Conservation (phyloP, 92 coral and sea anemone genomes). For the Pocillopora grandis region DNA sequence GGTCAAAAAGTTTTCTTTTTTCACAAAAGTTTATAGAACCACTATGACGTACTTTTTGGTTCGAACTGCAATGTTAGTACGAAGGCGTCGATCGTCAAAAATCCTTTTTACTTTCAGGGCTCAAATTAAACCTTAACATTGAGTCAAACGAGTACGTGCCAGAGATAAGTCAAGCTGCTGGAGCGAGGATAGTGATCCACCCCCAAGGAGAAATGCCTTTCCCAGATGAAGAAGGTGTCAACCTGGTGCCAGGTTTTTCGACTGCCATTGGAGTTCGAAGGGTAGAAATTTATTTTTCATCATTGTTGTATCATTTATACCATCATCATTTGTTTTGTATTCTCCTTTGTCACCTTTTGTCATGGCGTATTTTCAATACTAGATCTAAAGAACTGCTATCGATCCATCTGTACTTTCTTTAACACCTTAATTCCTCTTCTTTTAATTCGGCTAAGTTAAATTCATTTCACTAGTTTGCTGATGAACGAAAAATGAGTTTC, state of each 20-base stretch:
- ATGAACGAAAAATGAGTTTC: too few species aligned
- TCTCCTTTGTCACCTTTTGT: background rate
- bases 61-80: too few species aligned
- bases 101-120: constrained; percentile 6
- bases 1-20: too few species aligned
- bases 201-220: constrained; percentile 44
- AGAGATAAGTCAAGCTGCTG: constrained; percentile 34
- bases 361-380: background rate
- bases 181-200: constrained; percentile 49
- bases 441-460: too few species aligned
- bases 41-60: too few species aligned
- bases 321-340: background rate
- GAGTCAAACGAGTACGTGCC: constrained; percentile 40
- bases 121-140: constrained; percentile 35
- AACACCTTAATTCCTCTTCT: too few species aligned
- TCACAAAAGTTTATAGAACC: too few species aligned
- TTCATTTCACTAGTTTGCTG: too few species aligned
- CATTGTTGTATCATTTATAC: too few species aligned
- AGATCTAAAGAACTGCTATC: too few species aligned
- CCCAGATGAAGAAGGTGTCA: constrained; percentile 56
- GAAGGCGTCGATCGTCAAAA: too few species aligned
- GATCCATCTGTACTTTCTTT: too few species aligned
- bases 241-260: constrained; percentile 47
- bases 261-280: constrained; percentile 46
- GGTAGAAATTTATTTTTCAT: background rate